Percentiles rank a stretch among this genome's conserved stretches.
phyloP scores from a whole-genome alignment of 2,797 vertebrate genomes.

The Myotis vivesi region DNA sequence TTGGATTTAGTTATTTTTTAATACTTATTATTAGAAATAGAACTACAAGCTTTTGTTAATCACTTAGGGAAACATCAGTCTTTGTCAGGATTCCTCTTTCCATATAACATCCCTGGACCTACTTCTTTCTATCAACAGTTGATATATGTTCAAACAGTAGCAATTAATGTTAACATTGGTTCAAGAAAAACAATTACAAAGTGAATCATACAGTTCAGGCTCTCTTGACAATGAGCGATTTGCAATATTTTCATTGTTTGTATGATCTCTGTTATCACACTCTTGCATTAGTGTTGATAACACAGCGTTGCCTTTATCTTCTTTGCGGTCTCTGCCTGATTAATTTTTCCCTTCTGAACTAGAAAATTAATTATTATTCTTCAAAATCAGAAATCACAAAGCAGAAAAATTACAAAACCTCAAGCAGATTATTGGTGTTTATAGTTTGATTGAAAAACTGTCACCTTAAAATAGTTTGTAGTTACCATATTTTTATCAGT shows the following conservation, averaged over 20 bases:
- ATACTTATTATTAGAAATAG: slow-evolving; percentile 50
- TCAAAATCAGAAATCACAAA: background rate
- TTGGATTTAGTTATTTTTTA: background rate
- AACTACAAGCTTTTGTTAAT: slow-evolving; percentile 30
- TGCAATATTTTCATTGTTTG: slow-evolving; percentile 17
- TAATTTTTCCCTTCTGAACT: slow-evolving; percentile 32
- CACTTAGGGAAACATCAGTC: background rate
- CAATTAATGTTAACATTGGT: slow-evolving; percentile 39
- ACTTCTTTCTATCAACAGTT: slow-evolving; percentile 20
- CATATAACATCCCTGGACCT: background rate
- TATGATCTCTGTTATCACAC: background rate
- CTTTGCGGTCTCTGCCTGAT: background rate
- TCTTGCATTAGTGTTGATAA: slow-evolving; percentile 13
- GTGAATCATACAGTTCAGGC: background rate
- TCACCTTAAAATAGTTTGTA: background rate
- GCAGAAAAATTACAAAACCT: background rate
- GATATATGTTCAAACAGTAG: slow-evolving; percentile 1
- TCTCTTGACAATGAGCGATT: background rate
- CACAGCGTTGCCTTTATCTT: slow-evolving; percentile 19
- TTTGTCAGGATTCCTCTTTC: background rate
- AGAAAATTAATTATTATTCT: slow-evolving; percentile 36
- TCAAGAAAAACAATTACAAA: slow-evolving; percentile 50
- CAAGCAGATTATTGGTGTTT: background rate
- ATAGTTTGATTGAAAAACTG: background rate
- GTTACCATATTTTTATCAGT: slow-evolving; percentile 20